These are phyloP conservation scores for Choloepus didactylus DNA, from an alignment of 2,797 vertebrate species.

Conservation along the genomic window DNA sequence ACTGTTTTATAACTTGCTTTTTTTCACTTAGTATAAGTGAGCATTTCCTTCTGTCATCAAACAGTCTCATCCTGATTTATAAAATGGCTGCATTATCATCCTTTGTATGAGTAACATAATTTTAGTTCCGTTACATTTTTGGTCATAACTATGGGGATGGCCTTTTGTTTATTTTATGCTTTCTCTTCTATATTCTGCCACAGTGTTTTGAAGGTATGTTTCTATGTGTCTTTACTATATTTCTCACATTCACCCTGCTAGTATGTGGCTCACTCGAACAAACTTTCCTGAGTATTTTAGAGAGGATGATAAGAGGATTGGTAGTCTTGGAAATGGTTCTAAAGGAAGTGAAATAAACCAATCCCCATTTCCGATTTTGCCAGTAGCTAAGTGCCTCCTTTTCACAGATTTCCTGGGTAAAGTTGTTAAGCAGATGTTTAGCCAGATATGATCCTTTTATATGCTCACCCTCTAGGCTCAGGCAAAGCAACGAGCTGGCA, in stretches of 20 bases:
- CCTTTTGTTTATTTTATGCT: conserved; percentile 20
- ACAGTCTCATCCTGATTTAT: conserved; percentile 2
- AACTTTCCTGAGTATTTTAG: neutral
- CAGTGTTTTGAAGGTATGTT: neutral
- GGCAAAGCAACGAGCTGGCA: conserved; percentile 97
- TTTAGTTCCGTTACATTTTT: conserved; percentile 56
- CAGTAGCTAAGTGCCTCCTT: neutral
- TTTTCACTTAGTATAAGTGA: neutral
- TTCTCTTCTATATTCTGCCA: neutral
- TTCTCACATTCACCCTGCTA: neutral
- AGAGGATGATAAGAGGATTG: neutral
- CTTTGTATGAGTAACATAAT: neutral
- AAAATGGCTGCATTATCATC: neutral
- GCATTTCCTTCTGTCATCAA: neutral
- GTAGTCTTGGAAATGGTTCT: conserved; percentile 23
- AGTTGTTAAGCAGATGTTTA: neutral
- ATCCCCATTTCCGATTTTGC: conserved; percentile 28
- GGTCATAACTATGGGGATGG: neutral
- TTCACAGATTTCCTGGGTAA: conserved; percentile 26
- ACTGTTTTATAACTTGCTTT: neutral
- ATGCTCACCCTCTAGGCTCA: conserved; percentile 91
- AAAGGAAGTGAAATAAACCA: neutral
- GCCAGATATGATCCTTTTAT: conserved; percentile 24
- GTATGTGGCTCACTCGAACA: conserved; percentile 9
- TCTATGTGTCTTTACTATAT: neutral